Percentiles rank a stretch among this genome's conserved stretches.
Conservation (phyloP, 1,140 invertebrate genomes). For the Aphelinus certus region DNA sequence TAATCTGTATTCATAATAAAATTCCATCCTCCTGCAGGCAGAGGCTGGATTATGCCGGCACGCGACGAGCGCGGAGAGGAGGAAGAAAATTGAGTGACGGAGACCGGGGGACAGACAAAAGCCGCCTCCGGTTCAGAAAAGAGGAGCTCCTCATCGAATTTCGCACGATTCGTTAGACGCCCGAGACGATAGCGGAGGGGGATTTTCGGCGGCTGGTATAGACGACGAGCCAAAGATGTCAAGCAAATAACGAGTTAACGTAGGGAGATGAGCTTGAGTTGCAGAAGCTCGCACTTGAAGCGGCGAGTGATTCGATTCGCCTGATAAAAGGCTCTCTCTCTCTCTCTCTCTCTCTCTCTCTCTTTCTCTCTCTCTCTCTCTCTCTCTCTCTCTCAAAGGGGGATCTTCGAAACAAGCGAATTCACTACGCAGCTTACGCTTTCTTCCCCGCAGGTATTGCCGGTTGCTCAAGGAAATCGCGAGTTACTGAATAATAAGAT, state of each 20-base stretch:
- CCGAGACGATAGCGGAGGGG: background rate
- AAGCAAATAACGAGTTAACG: slow-evolving; percentile 33
- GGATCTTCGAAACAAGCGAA: background rate
- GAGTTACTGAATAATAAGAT: too few species aligned
- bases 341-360: too few species aligned
- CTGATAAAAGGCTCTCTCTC: slow-evolving; percentile 14
- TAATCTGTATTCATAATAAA: slow-evolving; percentile 28
- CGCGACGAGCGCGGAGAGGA: too few species aligned
- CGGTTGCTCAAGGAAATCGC: too few species aligned
- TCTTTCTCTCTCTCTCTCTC: too few species aligned
- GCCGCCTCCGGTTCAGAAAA: background rate
- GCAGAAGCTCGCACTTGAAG: slow-evolving; percentile 20
- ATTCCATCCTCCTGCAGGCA: background rate
- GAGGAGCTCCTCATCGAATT: background rate
- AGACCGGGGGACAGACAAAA: slow-evolving; percentile 13
- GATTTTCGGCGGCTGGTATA: background rate
- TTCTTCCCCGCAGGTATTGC: too few species aligned
- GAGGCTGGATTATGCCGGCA: slow-evolving; percentile 8
- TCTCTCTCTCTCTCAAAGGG: too few species aligned
- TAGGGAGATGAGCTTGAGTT: background rate
- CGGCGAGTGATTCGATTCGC: slow-evolving; percentile 49
- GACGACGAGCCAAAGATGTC: background rate
- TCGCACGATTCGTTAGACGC: slow-evolving; percentile 32
- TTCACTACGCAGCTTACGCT: background rate
- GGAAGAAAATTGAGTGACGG: slow-evolving; percentile 27